These are phyloP conservation scores for Strigamia transsilvanica DNA, from an alignment of 2,888 invertebrate genomes.

Conservation along the genomic window DNA sequence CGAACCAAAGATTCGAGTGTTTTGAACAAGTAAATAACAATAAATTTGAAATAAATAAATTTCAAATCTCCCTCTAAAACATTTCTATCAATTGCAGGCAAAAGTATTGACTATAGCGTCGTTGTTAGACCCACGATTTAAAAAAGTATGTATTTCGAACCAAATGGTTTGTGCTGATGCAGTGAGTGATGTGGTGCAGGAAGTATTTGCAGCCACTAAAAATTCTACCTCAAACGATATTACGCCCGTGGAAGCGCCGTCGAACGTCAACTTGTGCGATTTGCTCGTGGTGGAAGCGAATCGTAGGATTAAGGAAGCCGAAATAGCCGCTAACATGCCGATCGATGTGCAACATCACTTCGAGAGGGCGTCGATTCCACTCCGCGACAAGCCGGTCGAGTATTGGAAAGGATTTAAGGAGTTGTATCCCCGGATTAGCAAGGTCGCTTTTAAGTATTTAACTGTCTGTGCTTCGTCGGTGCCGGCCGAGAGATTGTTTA, in stretches of 20 bases:
- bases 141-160: background rate
- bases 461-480: conserved; percentile 11
- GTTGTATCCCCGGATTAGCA: background rate
- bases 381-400: background rate
- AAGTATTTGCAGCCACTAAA: background rate
- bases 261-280: too few relatives aligned
- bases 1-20: background rate
- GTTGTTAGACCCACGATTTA: background rate
- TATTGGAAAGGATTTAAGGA: background rate
- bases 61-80: too few relatives aligned
- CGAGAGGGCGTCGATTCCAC: background rate
- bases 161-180: background rate
- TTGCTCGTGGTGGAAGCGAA: background rate
- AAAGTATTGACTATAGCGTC: background rate
- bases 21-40: background rate
- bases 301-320: background rate
- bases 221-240: background rate
- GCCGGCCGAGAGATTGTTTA: background rate
- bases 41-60: too few relatives aligned
- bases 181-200: background rate
- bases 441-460: conserved; percentile 3
- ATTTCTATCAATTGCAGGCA: background rate
- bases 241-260: background rate
- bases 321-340: background rate
- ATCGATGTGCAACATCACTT: background rate